These are phyloP conservation scores for Norana najaformis DNA, from an alignment of 2,888 invertebrate genomes.

Conservation along the genomic window DNA sequence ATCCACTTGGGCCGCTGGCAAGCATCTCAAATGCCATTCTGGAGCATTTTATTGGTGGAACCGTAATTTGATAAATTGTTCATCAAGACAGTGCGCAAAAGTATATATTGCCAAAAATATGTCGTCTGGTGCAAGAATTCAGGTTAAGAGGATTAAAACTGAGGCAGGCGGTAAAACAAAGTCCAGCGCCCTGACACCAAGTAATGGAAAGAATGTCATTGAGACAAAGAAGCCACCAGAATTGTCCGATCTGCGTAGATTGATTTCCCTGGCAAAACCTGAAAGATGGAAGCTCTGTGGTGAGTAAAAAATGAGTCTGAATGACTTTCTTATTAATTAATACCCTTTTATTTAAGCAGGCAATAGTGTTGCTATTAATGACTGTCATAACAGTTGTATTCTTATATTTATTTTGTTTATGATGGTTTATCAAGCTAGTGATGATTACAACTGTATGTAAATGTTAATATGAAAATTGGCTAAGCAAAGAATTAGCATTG, in stretches of 20 bases:
- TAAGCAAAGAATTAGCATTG: not conserved
- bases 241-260: slow-evolving; percentile 49
- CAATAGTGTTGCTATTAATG: not conserved
- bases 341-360: too few species aligned
- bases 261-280: slow-evolving; percentile 54
- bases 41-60: not conserved
- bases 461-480: too few species aligned
- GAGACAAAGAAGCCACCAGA: not conserved
- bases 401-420: too few species aligned
- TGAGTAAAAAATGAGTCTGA: slow-evolving; percentile 40
- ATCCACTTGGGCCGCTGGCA: not conserved
- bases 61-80: not conserved
- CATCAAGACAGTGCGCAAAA: not conserved
- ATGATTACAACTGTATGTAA: too few species aligned
- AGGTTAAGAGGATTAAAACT: not conserved
- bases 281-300: slow-evolving; percentile 58
- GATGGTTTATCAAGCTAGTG: too few species aligned
- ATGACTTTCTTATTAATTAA: not conserved
- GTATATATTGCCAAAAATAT: not conserved
- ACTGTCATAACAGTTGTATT: too few species aligned
- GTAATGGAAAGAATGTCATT: slow-evolving; percentile 17
- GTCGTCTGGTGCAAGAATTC: not conserved
- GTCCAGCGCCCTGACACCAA: not conserved
- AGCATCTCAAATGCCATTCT: not conserved
- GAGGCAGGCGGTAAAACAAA: not conserved